phyloP scores from a whole-genome alignment of 1,140 invertebrate genomes.

The Drosophila burlai region DNA sequence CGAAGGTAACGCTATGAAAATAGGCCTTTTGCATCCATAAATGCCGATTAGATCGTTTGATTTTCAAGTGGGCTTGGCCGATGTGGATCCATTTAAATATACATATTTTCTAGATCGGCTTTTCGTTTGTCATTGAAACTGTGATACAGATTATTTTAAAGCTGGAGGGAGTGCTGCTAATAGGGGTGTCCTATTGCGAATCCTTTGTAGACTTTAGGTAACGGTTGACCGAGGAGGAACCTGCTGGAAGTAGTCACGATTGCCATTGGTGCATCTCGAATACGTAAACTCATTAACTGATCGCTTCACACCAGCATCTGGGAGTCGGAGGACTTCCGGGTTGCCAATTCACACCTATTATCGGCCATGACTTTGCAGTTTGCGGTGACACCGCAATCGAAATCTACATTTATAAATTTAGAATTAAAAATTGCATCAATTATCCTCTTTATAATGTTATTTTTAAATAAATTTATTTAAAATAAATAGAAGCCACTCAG shows the following conservation, averaged over 20 bases:
- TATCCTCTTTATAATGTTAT: no score
- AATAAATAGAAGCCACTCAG: no score
- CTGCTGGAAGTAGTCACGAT: no score
- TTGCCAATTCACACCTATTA: background rate
- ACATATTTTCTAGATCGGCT: slow-evolving; percentile 1
- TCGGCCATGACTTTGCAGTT: background rate
- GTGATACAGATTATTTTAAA: slow-evolving; percentile 9
- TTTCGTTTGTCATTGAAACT: slow-evolving; percentile 14
- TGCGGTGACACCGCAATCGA: no score
- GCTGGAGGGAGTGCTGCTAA: no score
- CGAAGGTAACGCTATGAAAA: slow-evolving; percentile 47
- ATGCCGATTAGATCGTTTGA: slow-evolving; percentile 13
- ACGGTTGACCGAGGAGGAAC: background rate
- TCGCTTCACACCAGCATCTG: background rate
- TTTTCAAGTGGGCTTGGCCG: slow-evolving; percentile 35
- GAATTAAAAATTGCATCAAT: no score
- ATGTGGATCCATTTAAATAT: slow-evolving; percentile 31
- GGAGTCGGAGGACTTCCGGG: slow-evolving; percentile 8
- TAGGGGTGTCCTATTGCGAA: background rate
- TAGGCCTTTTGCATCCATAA: slow-evolving; percentile 45
- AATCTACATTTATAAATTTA: no score
- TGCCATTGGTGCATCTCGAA: background rate
- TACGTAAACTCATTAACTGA: background rate
- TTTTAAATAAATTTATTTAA: no score
- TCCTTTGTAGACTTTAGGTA: background rate